Conservation (phyloP, 2,888 invertebrate genomes). For the Arenicola marina region DNA sequence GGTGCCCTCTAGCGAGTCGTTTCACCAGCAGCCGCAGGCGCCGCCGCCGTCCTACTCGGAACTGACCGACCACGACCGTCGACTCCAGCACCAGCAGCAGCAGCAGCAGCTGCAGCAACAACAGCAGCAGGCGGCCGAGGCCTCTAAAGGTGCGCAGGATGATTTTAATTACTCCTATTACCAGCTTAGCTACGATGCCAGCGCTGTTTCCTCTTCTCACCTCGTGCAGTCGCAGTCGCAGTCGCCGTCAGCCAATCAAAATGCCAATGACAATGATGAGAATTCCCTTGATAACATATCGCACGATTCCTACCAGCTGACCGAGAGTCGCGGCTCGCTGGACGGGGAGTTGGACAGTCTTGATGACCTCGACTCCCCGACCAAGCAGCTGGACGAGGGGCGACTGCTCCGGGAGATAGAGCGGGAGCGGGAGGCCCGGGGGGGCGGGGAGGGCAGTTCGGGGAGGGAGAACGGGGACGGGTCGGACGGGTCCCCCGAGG, state of each 20-base stretch:
- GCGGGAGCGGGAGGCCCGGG: background rate
- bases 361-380: too few species aligned
- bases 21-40: background rate
- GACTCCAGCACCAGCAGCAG: background rate
- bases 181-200: conserved; percentile 24
- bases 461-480: background rate
- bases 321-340: conserved; percentile 25
- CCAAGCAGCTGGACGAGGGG: background rate
- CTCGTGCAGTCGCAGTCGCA: background rate
- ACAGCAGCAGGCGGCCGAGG: conserved; percentile 1
- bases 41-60: conserved; percentile 1
- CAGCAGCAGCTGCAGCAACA: conserved; percentile 1
- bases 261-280: conserved; percentile 57
- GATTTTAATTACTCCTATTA: conserved; percentile 37
- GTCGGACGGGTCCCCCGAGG: too few species aligned
- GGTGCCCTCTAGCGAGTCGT: background rate
- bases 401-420: background rate
- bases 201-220: background rate
- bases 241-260: conserved; percentile 55
- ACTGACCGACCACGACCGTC: background rate
- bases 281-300: conserved; percentile 30
- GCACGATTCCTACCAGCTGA: conserved; percentile 42
- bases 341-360: conserved; percentile 7
- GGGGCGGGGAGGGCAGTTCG: too few species aligned
- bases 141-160: conserved; percentile 20